Percentiles rank a stretch among this genome's conserved stretches.
Evolutionary conservation across 1,140 invertebrate species (phyloP).

Genomic region (Metopolophium dirhodum): DNA sequence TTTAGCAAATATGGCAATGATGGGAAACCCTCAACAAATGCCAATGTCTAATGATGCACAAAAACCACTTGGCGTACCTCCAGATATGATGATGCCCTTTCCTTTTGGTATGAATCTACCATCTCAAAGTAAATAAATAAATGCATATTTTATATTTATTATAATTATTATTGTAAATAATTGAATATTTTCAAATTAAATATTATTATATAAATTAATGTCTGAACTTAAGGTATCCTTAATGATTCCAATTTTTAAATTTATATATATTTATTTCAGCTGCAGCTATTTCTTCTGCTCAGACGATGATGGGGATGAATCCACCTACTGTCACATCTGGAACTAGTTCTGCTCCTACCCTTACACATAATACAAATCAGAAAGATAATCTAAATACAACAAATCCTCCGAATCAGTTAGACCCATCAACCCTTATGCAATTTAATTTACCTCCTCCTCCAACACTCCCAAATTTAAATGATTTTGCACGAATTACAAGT

Average conservation of each 20-base stretch:
- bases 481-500: constrained; percentile 40
- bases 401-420: constrained; percentile 49
- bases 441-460: constrained; percentile 58
- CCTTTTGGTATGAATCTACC: constrained; percentile 59
- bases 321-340: constrained; percentile 24
- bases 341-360: neutral
- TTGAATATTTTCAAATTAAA: neutral
- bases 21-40: constrained; percentile 58
- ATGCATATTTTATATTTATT: neutral
- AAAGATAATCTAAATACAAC: constrained; percentile 50
- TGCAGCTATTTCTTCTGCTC: constrained; percentile 48
- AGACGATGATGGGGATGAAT: constrained; percentile 30
- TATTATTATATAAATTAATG: neutral
- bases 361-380: constrained; percentile 58
- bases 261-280: constrained; percentile 12
- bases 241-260: neutral
- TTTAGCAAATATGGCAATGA: constrained; percentile 59
- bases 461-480: constrained; percentile 42
- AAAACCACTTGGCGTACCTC: constrained; percentile 63
- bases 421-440: constrained; percentile 56
- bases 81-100: constrained; percentile 64
- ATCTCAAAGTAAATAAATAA: constrained; percentile 32
- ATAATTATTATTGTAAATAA: neutral
- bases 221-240: neutral
- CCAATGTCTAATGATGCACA: constrained; percentile 58